Percentiles rank a stretch among this genome's conserved stretches.
Conservation (phyloP, 2,113 vertebrate species). For the Neolamprologus brichardi region DNA sequence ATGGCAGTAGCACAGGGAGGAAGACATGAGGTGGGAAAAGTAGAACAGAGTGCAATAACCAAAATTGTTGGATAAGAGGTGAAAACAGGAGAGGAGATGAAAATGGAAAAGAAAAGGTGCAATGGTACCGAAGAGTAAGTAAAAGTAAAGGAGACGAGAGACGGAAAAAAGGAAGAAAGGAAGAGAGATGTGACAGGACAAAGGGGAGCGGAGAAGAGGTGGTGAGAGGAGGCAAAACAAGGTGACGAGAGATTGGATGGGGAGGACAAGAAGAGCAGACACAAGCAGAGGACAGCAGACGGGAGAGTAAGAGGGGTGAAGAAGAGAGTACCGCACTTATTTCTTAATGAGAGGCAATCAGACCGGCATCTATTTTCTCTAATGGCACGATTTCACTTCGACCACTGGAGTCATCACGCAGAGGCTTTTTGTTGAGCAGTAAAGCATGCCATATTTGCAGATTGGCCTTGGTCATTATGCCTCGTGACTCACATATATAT, state of each 20-base stretch:
- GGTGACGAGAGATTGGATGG: neutral
- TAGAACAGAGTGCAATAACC: neutral
- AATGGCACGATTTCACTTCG: neutral
- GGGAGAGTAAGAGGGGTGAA: neutral
- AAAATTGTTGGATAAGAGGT: neutral
- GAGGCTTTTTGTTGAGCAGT: neutral
- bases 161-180: neutral
- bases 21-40: neutral
- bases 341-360: conserved; percentile 46
- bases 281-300: neutral
- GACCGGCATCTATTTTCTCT: conserved; percentile 17
- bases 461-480: neutral
- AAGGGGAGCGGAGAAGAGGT: neutral
- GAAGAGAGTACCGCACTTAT: conserved; percentile 28
- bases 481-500: neutral
- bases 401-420: neutral
- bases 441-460: neutral
- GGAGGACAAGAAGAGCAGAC: neutral
- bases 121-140: neutral
- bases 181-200: neutral
- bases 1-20: neutral
- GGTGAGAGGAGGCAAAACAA: neutral
- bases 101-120: neutral
- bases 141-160: neutral
- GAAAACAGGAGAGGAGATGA: neutral